Percentiles rank a stretch among this genome's conserved stretches.
These are phyloP conservation scores for Marmota flaviventris DNA, from an alignment of 2,113 vertebrate genomes.

Conservation along the genomic window DNA sequence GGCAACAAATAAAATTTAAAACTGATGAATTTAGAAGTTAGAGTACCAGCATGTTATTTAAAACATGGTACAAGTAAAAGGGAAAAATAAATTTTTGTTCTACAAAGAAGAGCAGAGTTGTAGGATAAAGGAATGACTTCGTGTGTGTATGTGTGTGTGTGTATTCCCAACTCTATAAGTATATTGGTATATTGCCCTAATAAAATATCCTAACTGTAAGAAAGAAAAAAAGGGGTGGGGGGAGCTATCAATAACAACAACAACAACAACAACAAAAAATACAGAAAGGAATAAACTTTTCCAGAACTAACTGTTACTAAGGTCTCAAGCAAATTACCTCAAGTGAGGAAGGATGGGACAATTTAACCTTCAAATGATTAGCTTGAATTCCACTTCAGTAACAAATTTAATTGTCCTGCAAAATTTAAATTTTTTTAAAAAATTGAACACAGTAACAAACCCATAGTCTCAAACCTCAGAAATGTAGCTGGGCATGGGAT, in stretches of 20 bases:
- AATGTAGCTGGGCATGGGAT: background rate
- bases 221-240: background rate
- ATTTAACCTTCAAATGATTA: background rate
- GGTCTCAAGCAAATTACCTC: background rate
- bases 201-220: slow-evolving; percentile 11
- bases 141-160: background rate
- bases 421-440: background rate
- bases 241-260: background rate
- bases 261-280: too few relatives aligned
- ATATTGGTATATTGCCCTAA: background rate
- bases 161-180: background rate
- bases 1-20: background rate
- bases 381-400: background rate
- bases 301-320: background rate
- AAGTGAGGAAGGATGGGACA: background rate
- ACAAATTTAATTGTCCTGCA: background rate
- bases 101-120: background rate
- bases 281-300: background rate
- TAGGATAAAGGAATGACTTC: background rate
- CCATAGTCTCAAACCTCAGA: background rate
- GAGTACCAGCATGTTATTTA: background rate
- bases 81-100: background rate
- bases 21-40: background rate
- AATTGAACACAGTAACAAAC: too few relatives aligned
- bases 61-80: background rate